Base-by-base conservation (phyloP, 2,888 invertebrate genomes). In the Acronicta alni region DNA sequence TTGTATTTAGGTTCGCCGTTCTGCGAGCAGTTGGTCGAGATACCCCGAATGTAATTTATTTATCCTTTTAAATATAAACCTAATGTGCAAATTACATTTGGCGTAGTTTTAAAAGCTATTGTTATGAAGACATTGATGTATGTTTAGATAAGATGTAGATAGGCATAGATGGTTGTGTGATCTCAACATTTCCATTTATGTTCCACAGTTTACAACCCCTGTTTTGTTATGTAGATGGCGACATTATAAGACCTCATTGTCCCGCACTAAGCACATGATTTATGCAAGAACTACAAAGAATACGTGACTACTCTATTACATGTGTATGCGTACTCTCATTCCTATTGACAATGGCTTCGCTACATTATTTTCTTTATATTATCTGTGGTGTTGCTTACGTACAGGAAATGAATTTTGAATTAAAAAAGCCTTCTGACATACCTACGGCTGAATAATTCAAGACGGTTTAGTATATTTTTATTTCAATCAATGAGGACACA, bases 151-250 rank as follows among this genome's bases (percentile, higher is more conserved):
- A 63, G 42, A 63, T 51, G 51, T 61, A 57, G 59, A 57, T 41
- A 61, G 41, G 59, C 52, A 35, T 53, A 72, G 61, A 71, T 75
- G 72, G 72, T 70, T 68, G 49, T 72, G 69, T 66, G 72, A 60
- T 71, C 49, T 68, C 56, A 46, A 55, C 58, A 64, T 67, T 63
- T 44, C 69, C 74, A 70, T 79, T 77, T 76, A 75, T 72, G 68
- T 75, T 67, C 63, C 68, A 68, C 69, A 71, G 79, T 80, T 81
- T 77, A 73, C 77, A 76, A 76, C 69, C 77, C 77, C 72, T 78
- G 77, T 83, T 86, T 90, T 90, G 88, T 90, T 72, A 90, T 90
- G 89, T 80, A 83, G 82, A 90, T 89, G 74, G 59, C 64, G 65
- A 73, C 76, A 79, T 79, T 82, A 82, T 82, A 75, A 67, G 60